Evolutionary conservation across 2,888 invertebrate species (phyloP).

Genomic region (Drepana falcataria): DNA sequence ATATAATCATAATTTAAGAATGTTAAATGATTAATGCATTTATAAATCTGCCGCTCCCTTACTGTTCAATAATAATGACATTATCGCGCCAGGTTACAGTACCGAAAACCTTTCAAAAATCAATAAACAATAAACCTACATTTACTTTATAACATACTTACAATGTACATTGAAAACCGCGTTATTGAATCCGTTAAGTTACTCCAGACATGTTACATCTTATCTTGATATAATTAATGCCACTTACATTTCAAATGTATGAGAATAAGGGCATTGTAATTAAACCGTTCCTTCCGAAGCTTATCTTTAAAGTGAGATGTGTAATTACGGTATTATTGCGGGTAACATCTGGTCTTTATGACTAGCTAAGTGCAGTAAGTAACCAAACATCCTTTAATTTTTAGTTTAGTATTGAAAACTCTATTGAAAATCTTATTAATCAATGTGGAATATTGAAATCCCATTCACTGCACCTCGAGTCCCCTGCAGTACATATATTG

Average conservation of each 20-base stretch:
- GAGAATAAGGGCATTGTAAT: slow-evolving; percentile 21
- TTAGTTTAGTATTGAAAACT: no score
- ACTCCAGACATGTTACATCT: slow-evolving; percentile 7
- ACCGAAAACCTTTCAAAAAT: background rate
- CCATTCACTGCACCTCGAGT: no score
- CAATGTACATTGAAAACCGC: background rate
- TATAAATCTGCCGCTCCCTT: no score
- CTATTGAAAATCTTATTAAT: no score
- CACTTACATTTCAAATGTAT: slow-evolving; percentile 12
- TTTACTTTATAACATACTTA: background rate
- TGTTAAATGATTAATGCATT: no score
- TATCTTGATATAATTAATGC: slow-evolving; percentile 12
- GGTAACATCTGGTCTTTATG: slow-evolving; percentile 9
- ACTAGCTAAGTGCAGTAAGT: background rate
- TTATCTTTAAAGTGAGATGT: slow-evolving; percentile 9
- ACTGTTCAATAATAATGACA: no score
- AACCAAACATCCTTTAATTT: no score
- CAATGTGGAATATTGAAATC: no score
- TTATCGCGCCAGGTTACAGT: no score
- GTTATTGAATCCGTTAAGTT: slow-evolving; percentile 1
- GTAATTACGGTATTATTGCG: slow-evolving; percentile 16
- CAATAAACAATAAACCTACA: background rate
- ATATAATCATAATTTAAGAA: no score
- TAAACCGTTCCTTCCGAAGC: slow-evolving; percentile 14
- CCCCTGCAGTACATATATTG: no score